Base-by-base conservation (phyloP, 2,888 invertebrate species). In the Phengaris arion region DNA sequence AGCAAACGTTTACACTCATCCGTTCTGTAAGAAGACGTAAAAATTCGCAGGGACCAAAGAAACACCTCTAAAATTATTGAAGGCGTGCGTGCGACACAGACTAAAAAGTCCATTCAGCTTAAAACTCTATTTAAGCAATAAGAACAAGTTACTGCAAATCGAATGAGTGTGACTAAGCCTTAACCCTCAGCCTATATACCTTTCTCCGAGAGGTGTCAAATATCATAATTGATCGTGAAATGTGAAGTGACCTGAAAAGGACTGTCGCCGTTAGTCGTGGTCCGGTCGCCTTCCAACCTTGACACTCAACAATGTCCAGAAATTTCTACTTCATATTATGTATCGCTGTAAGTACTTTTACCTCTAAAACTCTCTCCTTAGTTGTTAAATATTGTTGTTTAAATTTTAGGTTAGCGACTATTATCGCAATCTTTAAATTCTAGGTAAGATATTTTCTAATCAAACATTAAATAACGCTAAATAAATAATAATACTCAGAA, bases 151-250 rank as follows among this genome's bases (percentile, higher is more conserved):
- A 22, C 3, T 10, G 9, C 9, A 10, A 9, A 64, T 45, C 6
- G 64, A 35, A 64, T 64, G 64, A 64, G 64, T 6, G 12, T 64
- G 12, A 64, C 13, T 2, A 12, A 45, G 35, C 35, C 6, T 35
- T 64, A 64, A 64, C 35, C 46, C 46, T 54, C 51, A 52, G 52
- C 72, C 72, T 12, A 72, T 52, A 12, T 52, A n/a, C 52, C 68
- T 52, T 12, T 68, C 51, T 74, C 64, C 52, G 46, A 7, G 79
- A 89, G 86, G 88, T 90, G 90, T 86, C 87, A 91, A 91, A 86
- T 84, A 84, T 85, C 83, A 80, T 91, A 91, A 92, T 89, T 89
- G 85, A 77, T 81, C 82, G 81, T 79, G 82, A 86, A 83, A 83
- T 83, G 79, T 76, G 82, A 79, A 83, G 79, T 83, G 83, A 78